A percentile compares a stretch with the other conserved stretches of the same genome.
These are phyloP conservation scores for Pogonus chalceus DNA, from an alignment of 1,140 invertebrate genomes.

Conservation along the genomic window DNA sequence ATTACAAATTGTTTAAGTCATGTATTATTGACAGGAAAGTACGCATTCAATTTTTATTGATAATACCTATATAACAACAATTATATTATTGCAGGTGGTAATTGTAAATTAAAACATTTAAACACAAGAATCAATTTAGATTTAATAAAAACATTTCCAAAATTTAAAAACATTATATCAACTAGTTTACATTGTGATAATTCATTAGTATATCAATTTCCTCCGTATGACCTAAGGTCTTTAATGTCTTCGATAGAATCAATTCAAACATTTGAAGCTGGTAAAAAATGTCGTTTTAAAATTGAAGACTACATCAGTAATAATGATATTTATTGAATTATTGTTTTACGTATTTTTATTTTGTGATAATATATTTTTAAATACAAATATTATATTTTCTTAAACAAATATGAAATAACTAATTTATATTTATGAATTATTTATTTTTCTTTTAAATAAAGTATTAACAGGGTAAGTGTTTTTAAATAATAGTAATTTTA, in stretches of 20 bases:
- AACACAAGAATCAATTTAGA: slow-evolving; percentile 37
- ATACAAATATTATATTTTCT: too few relatives aligned
- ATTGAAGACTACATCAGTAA: neutral
- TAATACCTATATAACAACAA: neutral
- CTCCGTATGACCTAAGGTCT: too few relatives aligned
- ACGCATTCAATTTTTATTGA: too few relatives aligned
- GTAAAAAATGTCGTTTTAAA: slow-evolving; percentile 19
- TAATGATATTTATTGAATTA: neutral
- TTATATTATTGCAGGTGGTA: slow-evolving; percentile 23
- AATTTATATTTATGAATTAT: too few relatives aligned
- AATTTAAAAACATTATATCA: slow-evolving; percentile 36
- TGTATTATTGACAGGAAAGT: slow-evolving; percentile 39
- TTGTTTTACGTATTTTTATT: too few relatives aligned
- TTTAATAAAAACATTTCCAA: slow-evolving; percentile 36
- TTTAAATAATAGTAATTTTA: too few relatives aligned
- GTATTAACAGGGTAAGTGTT: too few relatives aligned
- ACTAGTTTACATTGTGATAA: slow-evolving; percentile 24
- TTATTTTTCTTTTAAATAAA: too few relatives aligned
- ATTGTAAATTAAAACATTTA: slow-evolving; percentile 41
- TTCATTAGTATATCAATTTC: too few relatives aligned
- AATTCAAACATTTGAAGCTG: slow-evolving; percentile 13
- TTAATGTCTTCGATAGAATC: neutral
- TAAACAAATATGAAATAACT: too few relatives aligned
- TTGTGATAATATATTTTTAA: too few relatives aligned
- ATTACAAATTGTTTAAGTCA: slow-evolving; percentile 38